A percentile compares a stretch with the other conserved stretches of the same genome.
Evolutionary conservation across 2,888 invertebrate species (phyloP).

Genomic region (Patella depressa): DNA sequence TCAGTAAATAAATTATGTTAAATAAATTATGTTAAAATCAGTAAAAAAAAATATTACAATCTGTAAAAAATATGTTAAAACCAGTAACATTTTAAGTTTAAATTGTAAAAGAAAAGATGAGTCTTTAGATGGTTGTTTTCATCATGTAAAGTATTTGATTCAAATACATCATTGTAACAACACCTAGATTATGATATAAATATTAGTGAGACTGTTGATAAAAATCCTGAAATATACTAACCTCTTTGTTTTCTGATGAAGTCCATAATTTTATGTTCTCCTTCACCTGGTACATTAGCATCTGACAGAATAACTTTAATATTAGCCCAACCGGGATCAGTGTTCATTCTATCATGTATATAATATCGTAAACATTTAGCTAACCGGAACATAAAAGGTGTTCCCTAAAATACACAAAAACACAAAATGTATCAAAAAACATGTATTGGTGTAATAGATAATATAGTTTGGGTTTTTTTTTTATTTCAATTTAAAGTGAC

Average conservation of each 20-base stretch:
- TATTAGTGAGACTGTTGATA: background rate
- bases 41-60: too few relatives aligned
- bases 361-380: conserved; percentile 84
- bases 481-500: too few relatives aligned
- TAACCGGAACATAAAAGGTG: conserved; percentile 94
- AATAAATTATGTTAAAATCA: too few relatives aligned
- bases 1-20: too few relatives aligned
- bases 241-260: conserved; percentile 95
- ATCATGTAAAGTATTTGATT: background rate
- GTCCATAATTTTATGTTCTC: conserved; percentile 99
- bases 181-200: background rate
- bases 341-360: conserved; percentile 90
- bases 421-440: too few relatives aligned
- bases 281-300: conserved; percentile 84
- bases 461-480: too few relatives aligned
- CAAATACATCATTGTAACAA: background rate
- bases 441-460: too few relatives aligned
- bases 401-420: conserved; percentile 77
- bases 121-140: background rate
- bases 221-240: conserved; percentile 59
- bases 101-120: background rate
- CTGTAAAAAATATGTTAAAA: too few relatives aligned
- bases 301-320: conserved; percentile 96
- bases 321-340: conserved; percentile 93
- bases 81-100: too few relatives aligned